phyloP scores from a whole-genome alignment of 2,113 vertebrate species.

The Callorhinus ursinus region DNA sequence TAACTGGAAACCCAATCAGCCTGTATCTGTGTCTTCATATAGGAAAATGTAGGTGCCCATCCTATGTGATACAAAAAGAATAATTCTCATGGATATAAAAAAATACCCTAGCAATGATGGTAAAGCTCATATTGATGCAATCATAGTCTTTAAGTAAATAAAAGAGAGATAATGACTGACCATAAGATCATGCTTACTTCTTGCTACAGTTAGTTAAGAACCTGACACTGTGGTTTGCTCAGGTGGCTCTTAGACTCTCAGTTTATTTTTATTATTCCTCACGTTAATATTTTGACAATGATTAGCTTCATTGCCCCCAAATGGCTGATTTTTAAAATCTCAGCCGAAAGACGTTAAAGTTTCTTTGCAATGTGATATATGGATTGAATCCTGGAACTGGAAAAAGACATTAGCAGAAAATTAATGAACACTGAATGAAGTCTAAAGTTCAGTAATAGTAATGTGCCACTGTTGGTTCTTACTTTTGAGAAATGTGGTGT shows the following conservation, averaged over 20 bases:
- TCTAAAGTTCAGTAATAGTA: background rate
- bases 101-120: background rate
- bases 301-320: background rate
- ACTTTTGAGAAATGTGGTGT: conserved; percentile 27
- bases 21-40: background rate
- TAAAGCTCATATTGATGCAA: background rate
- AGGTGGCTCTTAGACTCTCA: background rate
- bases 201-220: background rate
- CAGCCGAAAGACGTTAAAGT: background rate
- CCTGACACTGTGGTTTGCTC: background rate
- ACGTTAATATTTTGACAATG: background rate
- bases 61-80: background rate
- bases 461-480: background rate
- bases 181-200: background rate
- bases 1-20: background rate
- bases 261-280: background rate
- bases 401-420: conserved; percentile 23
- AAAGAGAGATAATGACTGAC: conserved; percentile 13
- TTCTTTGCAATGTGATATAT: background rate
- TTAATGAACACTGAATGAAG: background rate
- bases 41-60: background rate
- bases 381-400: background rate
- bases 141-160: background rate
- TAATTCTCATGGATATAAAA: conserved; percentile 4
- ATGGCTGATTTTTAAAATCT: conserved; percentile 1